Evolutionary conservation across 2,888 invertebrate genomes (phyloP).

Genomic region (Tipula lateralis): DNA sequence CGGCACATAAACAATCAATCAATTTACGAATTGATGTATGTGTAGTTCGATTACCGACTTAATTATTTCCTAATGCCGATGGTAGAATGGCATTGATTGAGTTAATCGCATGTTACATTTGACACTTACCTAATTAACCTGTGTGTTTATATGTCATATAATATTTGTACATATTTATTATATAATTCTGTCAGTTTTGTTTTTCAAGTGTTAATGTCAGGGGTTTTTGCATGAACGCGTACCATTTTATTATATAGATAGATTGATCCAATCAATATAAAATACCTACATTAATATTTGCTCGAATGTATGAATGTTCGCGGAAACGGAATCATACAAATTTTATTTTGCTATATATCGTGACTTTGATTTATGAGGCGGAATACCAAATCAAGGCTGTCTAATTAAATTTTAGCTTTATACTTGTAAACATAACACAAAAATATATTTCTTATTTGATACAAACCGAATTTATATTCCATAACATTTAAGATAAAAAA

Average conservation of each 20-base stretch:
- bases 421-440: not conserved
- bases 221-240: not conserved
- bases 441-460: not conserved
- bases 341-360: not conserved
- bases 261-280: not conserved
- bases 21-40: not conserved
- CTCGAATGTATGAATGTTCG: not conserved
- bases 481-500: not conserved
- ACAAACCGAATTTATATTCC: not conserved
- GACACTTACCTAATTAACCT: not conserved
- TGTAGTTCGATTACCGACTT: not conserved
- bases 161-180: not conserved
- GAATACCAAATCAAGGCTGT: conserved; percentile 11
- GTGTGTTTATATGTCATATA: not conserved
- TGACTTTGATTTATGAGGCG: conserved; percentile 2
- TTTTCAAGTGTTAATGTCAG: not conserved
- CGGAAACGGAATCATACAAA: not conserved
- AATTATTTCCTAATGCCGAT: not conserved
- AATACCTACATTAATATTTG: not conserved
- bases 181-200: not conserved
- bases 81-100: not conserved
- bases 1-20: not conserved
- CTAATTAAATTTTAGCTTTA: not conserved
- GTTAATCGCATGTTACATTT: not conserved
- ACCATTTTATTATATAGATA: not conserved